These are phyloP conservation scores for Salvator merianae DNA, from an alignment of 2,113 vertebrate genomes.

Conservation along the genomic window DNA sequence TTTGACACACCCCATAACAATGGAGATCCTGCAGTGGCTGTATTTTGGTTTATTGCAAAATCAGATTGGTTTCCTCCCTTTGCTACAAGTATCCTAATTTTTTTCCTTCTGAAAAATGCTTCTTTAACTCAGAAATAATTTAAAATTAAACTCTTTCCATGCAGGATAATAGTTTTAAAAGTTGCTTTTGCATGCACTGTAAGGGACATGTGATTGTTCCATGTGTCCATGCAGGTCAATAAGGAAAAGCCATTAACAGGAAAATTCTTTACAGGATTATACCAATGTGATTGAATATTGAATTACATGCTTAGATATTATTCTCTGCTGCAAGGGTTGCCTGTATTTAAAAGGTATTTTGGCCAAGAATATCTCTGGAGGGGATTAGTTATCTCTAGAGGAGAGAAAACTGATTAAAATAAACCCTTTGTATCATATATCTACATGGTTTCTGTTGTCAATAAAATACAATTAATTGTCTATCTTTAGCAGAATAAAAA, in stretches of 20 bases:
- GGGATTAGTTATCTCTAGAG: neutral
- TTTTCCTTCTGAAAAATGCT: no score
- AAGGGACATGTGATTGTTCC: neutral
- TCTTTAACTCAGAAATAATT: neutral
- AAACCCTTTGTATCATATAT: neutral
- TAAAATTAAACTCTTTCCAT: neutral
- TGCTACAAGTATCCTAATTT: no score
- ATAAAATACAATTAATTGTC: constrained; percentile 52
- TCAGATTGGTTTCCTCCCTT: no score
- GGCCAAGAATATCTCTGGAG: neutral
- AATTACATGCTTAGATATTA: neutral
- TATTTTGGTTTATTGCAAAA: no score
- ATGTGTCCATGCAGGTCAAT: neutral
- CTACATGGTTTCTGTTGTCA: constrained; percentile 13
- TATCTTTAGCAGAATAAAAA: constrained; percentile 36
- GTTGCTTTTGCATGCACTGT: neutral
- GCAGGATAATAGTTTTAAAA: neutral
- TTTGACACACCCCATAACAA: no score
- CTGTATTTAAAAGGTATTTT: neutral
- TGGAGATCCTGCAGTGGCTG: no score
- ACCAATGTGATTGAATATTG: no score
- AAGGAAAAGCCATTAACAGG: neutral
- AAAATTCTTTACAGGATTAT: no score
- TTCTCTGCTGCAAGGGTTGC: neutral
- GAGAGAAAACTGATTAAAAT: neutral